phyloP scores from a whole-genome alignment of 1,140 invertebrate genomes.

The Calliphora vicina region DNA sequence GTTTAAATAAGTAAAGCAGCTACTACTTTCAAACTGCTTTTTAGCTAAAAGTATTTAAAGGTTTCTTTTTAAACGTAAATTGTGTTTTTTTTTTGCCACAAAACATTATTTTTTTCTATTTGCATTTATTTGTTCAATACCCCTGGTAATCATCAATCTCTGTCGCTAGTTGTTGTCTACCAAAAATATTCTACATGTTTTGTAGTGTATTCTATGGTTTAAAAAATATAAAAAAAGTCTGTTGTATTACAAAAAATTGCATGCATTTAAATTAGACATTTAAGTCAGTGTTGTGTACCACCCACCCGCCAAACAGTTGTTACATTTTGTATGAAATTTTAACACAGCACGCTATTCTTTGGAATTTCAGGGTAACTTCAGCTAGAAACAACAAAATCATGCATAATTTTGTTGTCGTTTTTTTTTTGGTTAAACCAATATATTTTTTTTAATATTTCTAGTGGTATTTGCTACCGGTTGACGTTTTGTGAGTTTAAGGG shows the following conservation, averaged over 20 bases:
- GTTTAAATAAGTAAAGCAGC: too few species aligned
- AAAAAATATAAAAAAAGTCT: constrained; percentile 8
- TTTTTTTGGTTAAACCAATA: neutral
- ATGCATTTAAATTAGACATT: constrained; percentile 64
- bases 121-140: constrained; percentile 27
- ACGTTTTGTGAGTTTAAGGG: neutral
- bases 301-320: neutral
- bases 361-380: neutral
- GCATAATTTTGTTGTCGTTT: neutral
- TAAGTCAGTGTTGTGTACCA: constrained; percentile 45
- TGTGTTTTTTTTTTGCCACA: neutral
- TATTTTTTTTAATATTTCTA: neutral
- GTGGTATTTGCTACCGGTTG: neutral
- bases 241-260: constrained; percentile 43
- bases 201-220: neutral
- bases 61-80: neutral
- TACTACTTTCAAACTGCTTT: neutral
- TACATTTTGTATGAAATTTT: neutral
- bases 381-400: neutral
- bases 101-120: neutral
- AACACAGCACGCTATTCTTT: neutral
- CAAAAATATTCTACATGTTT: neutral
- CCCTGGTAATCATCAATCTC: constrained; percentile 55
- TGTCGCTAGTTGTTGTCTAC: constrained; percentile 45
- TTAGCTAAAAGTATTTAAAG: neutral